Evolutionary conservation across 2,113 vertebrate species (phyloP).

Genomic region (Bungarus multicinctus): DNA sequence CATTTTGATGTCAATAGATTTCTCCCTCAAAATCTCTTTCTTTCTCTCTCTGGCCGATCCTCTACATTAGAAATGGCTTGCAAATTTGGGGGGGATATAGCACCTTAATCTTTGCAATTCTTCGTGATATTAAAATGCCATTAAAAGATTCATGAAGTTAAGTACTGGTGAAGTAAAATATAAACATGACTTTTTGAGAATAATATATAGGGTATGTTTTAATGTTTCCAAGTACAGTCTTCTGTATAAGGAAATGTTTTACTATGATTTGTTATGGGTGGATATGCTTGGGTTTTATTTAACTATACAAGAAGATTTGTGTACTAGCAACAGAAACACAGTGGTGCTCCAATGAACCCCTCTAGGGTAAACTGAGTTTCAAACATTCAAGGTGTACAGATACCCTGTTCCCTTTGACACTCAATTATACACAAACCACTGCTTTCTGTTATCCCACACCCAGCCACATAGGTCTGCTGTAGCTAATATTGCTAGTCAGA

Average conservation of each 20-base stretch:
- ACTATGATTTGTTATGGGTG: neutral
- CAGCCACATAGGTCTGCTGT: neutral
- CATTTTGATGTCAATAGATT: neutral
- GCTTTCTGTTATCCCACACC: neutral
- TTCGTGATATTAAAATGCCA: neutral
- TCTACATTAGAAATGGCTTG: neutral
- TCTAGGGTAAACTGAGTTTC: neutral
- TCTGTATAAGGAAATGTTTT: neutral
- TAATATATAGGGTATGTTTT: neutral
- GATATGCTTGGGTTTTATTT: neutral
- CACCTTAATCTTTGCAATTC: neutral
- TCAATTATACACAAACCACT: neutral
- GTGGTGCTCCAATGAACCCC: fast-evolving
- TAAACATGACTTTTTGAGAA: neutral
- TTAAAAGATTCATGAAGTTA: neutral
- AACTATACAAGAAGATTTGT: neutral
- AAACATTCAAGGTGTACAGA: neutral
- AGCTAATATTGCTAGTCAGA: neutral
- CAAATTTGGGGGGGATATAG: neutral
- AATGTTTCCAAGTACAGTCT: neutral
- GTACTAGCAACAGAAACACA: fast-evolving
- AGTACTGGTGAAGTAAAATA: neutral
- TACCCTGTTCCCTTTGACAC: neutral
- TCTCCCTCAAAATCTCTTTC: neutral
- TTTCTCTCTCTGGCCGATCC: neutral